Percentiles rank a stretch among this genome's conserved stretches.
Conservation (phyloP, 2,888 invertebrate genomes). For the Dryococelus australis region DNA sequence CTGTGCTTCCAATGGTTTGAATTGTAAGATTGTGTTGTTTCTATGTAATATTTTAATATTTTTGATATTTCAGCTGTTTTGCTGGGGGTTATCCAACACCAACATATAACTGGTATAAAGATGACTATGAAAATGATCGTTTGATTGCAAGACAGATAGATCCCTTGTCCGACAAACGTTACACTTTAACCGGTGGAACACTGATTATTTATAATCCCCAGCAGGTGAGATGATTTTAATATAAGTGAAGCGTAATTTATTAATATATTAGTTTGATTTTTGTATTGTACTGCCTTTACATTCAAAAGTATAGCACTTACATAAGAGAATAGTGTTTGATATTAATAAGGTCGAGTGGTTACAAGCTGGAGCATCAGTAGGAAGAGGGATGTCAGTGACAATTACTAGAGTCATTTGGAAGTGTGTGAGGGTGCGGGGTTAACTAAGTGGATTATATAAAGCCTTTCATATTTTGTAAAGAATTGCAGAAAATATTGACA, state of each 20-base stretch:
- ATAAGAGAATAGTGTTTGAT: too few relatives aligned
- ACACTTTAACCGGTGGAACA: constrained; percentile 90
- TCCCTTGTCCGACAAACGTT: constrained; percentile 75
- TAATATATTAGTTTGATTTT: not conserved
- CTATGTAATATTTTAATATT: not conserved
- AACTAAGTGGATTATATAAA: too few relatives aligned
- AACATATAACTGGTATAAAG: constrained; percentile 88
- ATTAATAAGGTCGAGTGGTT: too few relatives aligned
- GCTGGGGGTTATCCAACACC: constrained; percentile 91
- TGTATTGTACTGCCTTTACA: not conserved
- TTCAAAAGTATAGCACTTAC: too few relatives aligned
- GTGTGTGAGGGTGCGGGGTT: too few relatives aligned
- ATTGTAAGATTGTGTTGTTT: too few relatives aligned
- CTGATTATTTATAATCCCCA: constrained; percentile 88
- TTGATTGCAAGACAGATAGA: constrained; percentile 77
- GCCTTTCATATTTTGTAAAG: too few relatives aligned
- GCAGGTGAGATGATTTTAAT: constrained; percentile 61
- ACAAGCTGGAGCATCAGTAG: too few relatives aligned
- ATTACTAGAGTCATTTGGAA: too few relatives aligned
- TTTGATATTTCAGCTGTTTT: constrained; percentile 66
- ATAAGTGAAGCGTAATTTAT: not conserved
- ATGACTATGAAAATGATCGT: constrained; percentile 83
- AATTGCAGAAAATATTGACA: too few relatives aligned
- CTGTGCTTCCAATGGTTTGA: too few relatives aligned
- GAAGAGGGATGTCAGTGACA: too few relatives aligned